A percentile compares a stretch with the other conserved stretches of the same genome.
phyloP scores from a whole-genome alignment of 2,797 vertebrate genomes.

The Echeneis naucrates region DNA sequence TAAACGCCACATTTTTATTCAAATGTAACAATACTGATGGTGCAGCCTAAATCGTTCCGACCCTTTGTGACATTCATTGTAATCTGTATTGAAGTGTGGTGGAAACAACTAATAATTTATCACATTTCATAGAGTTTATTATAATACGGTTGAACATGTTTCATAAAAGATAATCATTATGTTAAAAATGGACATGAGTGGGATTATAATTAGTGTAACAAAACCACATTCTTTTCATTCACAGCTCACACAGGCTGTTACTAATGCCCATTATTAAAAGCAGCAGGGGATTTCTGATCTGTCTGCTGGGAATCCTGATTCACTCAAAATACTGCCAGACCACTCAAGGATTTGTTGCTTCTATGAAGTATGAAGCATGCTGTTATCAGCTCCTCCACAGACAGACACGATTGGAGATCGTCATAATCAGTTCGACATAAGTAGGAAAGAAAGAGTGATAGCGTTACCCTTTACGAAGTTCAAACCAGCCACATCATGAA shows the following conservation, averaged over 20 bases:
- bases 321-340: background rate
- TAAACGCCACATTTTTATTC: background rate
- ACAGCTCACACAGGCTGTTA: background rate
- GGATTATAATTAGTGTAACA: slow-evolving; percentile 19
- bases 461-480: too few relatives aligned
- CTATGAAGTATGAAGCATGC: background rate
- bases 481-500: too few relatives aligned
- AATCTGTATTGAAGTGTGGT: slow-evolving; percentile 5
- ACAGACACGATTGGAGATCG: background rate
- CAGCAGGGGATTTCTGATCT: slow-evolving; percentile 8
- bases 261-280: slow-evolving; percentile 11
- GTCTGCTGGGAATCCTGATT: slow-evolving; percentile 1
- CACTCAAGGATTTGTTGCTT: background rate
- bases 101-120: slow-evolving; percentile 8
- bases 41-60: background rate
- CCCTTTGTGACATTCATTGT: slow-evolving; percentile 7
- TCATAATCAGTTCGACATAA: background rate
- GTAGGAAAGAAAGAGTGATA: background rate
- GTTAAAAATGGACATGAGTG: background rate
- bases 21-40: slow-evolving; percentile 5
- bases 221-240: slow-evolving; percentile 9
- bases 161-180: slow-evolving; percentile 8
- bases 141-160: slow-evolving; percentile 10
- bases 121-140: background rate
- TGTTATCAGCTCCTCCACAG: background rate